These are phyloP conservation scores for Caerostris darwini DNA, from an alignment of 1,140 invertebrate genomes.

Conservation along the genomic window DNA sequence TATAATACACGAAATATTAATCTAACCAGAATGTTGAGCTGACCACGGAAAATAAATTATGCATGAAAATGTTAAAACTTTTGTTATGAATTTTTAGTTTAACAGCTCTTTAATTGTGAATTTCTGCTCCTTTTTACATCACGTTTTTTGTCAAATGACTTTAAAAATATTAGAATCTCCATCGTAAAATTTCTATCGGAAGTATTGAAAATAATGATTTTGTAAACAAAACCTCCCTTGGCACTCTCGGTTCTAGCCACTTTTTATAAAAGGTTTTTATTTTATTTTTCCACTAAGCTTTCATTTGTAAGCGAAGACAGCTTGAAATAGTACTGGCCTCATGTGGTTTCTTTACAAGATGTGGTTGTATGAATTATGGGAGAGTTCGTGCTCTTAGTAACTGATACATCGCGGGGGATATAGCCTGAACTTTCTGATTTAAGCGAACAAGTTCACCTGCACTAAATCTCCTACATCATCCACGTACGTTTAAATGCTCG, in stretches of 20 bases:
- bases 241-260: not conserved
- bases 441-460: not conserved
- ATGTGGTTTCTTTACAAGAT: not conserved
- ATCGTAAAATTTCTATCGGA: not conserved
- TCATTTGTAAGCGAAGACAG: no score
- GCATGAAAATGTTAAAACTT: no score
- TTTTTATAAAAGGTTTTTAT: not conserved
- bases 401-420: not conserved
- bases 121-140: not conserved
- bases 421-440: not conserved
- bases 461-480: not conserved
- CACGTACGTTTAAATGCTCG: conserved; percentile 31
- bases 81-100: no score
- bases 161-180: not conserved
- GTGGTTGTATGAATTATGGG: conserved; percentile 20
- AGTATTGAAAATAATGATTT: not conserved
- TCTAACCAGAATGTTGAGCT: no score
- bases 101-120: not conserved
- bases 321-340: not conserved
- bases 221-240: not conserved
- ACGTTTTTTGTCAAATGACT: not conserved
- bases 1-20: no score
- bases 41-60: no score
- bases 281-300: no score
- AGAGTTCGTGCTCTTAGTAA: not conserved